Evolutionary conservation across 2,797 vertebrate genomes (phyloP).

Genomic region (Hemibagrus guttatus): DNA sequence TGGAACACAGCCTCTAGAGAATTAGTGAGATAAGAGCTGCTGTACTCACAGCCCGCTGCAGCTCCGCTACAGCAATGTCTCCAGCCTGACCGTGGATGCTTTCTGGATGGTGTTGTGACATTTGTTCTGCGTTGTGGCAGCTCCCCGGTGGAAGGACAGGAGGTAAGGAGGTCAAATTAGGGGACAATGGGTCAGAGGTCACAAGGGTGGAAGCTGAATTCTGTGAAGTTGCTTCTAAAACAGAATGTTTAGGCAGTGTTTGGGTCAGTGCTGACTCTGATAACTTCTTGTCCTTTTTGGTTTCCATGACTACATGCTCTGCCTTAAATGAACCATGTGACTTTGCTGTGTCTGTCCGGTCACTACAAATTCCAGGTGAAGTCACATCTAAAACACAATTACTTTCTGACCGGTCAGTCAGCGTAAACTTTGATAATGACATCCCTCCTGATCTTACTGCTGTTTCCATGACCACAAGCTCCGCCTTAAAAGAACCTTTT

Average conservation of each 20-base stretch:
- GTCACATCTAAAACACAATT: background rate
- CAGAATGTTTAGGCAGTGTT: background rate
- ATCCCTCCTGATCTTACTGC: background rate
- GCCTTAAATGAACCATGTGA: background rate
- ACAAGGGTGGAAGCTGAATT: background rate
- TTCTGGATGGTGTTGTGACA: slow-evolving; percentile 34
- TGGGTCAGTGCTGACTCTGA: background rate
- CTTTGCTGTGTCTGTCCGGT: background rate
- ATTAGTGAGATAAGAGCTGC: slow-evolving; percentile 26
- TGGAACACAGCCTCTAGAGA: background rate
- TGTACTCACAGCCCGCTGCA: slow-evolving; percentile 62
- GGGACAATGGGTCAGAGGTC: background rate
- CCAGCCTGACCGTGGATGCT: slow-evolving; percentile 40
- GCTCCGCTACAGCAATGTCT: slow-evolving; percentile 46
- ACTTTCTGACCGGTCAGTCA: background rate
- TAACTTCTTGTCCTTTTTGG: background rate
- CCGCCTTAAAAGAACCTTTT: background rate
- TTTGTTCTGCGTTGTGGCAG: slow-evolving; percentile 29
- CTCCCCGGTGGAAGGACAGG: slow-evolving; percentile 10
- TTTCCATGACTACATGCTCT: background rate
- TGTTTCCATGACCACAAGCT: background rate
- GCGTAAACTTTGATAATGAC: background rate
- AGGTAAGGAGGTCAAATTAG: slow-evolving; percentile 7
- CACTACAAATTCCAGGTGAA: background rate
- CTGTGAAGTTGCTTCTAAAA: background rate